A percentile compares a stretch with the other conserved stretches of the same genome.
phyloP scores from a whole-genome alignment of 2,888 invertebrate species.

The Eupeodes luniger region DNA sequence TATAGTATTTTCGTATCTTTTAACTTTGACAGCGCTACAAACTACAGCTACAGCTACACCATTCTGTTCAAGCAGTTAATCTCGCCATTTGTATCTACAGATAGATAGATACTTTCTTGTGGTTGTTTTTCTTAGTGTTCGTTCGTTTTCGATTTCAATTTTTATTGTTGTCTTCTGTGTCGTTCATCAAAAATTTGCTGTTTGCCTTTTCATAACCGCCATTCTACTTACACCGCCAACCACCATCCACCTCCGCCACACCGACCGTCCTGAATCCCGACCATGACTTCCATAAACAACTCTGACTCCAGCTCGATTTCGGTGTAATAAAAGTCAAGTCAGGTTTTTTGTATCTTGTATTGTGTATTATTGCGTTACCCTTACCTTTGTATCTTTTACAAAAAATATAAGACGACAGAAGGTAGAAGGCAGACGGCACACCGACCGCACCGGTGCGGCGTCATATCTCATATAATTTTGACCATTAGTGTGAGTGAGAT shows the following conservation, averaged over 20 bases:
- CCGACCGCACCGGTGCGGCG: constrained; percentile 38
- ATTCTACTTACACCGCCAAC: constrained; percentile 3
- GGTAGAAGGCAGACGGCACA: too few relatives aligned
- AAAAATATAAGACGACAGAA: constrained; percentile 40
- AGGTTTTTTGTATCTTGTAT: constrained; percentile 67
- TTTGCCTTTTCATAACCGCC: constrained; percentile 25
- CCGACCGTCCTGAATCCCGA: neutral
- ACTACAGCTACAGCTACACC: too few relatives aligned
- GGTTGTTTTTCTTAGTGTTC: neutral
- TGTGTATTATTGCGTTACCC: constrained; percentile 53
- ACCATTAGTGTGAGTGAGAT: constrained; percentile 55
- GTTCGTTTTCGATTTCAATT: constrained; percentile 30
- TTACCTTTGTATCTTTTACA: constrained; percentile 66
- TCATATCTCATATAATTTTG: constrained; percentile 11
- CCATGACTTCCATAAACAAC: constrained; percentile 9
- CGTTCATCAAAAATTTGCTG: constrained; percentile 50
- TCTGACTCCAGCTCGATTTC: constrained; percentile 26
- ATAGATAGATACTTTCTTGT: constrained; percentile 51
- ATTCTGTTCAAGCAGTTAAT: too few relatives aligned
- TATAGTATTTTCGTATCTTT: too few relatives aligned
- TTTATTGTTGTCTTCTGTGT: constrained; percentile 16
- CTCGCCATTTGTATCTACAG: constrained; percentile 35
- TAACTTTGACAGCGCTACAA: too few relatives aligned
- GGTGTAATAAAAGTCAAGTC: constrained; percentile 74
- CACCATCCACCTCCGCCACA: neutral